A percentile compares a stretch with the other conserved stretches of the same genome.
Evolutionary conservation across 2,888 invertebrate genomes (phyloP).

Genomic region (Aethes cnicana): DNA sequence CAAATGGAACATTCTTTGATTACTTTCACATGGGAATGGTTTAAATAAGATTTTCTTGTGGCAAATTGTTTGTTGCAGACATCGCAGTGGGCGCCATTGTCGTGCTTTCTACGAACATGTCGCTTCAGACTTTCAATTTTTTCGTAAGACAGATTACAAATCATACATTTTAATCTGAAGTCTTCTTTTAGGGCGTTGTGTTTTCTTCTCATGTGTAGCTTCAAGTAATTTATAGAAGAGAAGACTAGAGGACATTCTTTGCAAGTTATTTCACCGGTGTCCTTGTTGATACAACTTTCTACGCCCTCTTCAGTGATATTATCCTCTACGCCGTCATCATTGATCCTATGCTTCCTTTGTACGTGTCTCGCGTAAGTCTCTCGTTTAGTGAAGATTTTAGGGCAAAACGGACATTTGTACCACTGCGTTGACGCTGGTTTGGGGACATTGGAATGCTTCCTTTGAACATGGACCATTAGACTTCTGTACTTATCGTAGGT

Average conservation of each 20-base stretch:
- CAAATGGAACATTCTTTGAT: constrained; percentile 67
- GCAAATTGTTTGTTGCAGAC: constrained; percentile 69
- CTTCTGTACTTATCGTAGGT: constrained; percentile 72
- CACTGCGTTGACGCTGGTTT: constrained; percentile 55
- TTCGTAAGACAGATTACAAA: constrained; percentile 72
- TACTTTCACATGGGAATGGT: constrained; percentile 63
- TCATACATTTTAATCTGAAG: constrained; percentile 67
- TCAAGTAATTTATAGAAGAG: constrained; percentile 63
- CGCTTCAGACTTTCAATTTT: constrained; percentile 73
- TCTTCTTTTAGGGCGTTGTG: constrained; percentile 67
- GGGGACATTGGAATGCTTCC: constrained; percentile 56
- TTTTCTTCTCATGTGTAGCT: constrained; percentile 71
- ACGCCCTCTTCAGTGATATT: constrained; percentile 41
- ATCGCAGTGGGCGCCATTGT: constrained; percentile 59
- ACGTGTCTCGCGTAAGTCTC: constrained; percentile 71
- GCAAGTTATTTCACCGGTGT: constrained; percentile 67
- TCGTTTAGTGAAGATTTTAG: constrained; percentile 63
- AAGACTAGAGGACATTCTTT: constrained; percentile 68
- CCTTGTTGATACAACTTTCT: constrained; percentile 48
- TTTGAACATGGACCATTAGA: constrained; percentile 62
- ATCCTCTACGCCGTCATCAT: constrained; percentile 47
- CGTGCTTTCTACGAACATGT: constrained; percentile 70
- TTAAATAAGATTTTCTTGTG: constrained; percentile 58
- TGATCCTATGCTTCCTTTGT: constrained; percentile 64
- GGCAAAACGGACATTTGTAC: constrained; percentile 69